Percentiles rank a stretch among this genome's conserved stretches.
phyloP scores from a whole-genome alignment of 2,797 vertebrate species.

The Anolis apletophallus region DNA sequence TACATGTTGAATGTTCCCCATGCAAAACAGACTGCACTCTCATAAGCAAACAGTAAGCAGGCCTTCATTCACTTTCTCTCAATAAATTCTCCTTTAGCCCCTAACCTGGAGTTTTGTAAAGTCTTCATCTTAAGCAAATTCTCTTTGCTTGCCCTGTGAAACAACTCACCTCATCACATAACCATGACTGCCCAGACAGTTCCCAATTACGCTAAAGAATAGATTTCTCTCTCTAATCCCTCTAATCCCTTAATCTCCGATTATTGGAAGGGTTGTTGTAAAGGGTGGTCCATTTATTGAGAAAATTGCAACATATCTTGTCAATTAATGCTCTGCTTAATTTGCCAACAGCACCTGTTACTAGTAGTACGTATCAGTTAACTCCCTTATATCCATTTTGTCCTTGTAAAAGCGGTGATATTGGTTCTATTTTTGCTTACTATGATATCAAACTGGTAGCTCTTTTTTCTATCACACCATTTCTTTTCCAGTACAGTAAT shows the following conservation, averaged over 20 bases:
- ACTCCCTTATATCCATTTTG: conserved; percentile 61
- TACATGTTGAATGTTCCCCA: background rate
- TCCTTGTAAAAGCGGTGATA: conserved; percentile 28
- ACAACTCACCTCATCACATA: conserved; percentile 30
- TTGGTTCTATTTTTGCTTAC: background rate
- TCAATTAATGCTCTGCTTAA: conserved; percentile 67
- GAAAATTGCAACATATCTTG: conserved; percentile 56
- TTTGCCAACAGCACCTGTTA: conserved; percentile 65
- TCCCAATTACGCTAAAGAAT: background rate
- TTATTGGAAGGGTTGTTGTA: conserved; percentile 44
- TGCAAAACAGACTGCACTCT: background rate
- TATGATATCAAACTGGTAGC: conserved; percentile 10
- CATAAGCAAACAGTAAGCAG: background rate
- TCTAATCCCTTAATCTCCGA: conserved; percentile 29
- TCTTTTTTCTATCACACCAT: background rate
- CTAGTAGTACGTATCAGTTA: conserved; percentile 49
- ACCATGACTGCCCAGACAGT: conserved; percentile 8
- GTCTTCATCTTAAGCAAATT: background rate
- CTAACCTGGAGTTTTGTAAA: background rate
- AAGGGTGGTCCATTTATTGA: conserved; percentile 33
- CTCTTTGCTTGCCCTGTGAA: background rate
- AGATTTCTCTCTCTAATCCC: conserved; percentile 18
- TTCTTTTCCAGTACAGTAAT: background rate
- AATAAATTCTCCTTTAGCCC: conserved; percentile 1
- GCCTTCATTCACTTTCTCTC: conserved; percentile 4